Percentiles rank a stretch among this genome's conserved stretches.
Conservation (phyloP, 2,888 invertebrate species). For the Drosophila multiciliata region DNA sequence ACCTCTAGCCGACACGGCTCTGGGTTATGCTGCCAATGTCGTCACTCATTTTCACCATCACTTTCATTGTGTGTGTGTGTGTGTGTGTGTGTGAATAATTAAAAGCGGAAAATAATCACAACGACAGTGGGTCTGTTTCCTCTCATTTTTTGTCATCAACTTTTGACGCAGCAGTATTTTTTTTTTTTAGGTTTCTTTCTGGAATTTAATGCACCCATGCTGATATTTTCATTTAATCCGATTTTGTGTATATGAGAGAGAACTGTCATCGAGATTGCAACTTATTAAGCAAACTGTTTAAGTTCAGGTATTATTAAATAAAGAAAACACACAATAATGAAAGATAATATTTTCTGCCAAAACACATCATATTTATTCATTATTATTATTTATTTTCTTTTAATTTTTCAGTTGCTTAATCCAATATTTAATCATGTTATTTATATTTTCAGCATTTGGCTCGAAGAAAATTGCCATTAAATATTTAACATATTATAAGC, state of each 20-base stretch:
- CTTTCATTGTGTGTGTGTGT: conserved; percentile 47
- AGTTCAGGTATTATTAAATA: background rate
- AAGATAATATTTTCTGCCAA: background rate
- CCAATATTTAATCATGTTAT: background rate
- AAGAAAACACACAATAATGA: no score
- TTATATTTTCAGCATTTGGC: background rate
- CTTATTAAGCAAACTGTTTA: background rate
- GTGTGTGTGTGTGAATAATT: conserved; percentile 58
- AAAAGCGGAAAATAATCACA: conserved; percentile 62
- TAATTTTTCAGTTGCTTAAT: background rate
- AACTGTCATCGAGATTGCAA: background rate
- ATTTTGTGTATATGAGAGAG: background rate
- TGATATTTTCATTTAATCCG: background rate
- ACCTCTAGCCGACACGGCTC: background rate
- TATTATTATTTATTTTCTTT: no score
- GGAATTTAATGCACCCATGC: background rate
- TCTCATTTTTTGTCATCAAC: conserved; percentile 6
- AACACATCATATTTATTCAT: background rate
- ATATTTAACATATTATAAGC: background rate
- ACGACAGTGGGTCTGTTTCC: conserved; percentile 6
- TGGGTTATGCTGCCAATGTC: conserved; percentile 56
- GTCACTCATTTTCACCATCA: conserved; percentile 68
- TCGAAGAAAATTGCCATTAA: background rate
- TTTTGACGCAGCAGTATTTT: conserved; percentile 38
- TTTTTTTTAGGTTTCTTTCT: conserved; percentile 18